Conservation (phyloP, 2,888 invertebrate species). For the Tetramorium bicarinatum region DNA sequence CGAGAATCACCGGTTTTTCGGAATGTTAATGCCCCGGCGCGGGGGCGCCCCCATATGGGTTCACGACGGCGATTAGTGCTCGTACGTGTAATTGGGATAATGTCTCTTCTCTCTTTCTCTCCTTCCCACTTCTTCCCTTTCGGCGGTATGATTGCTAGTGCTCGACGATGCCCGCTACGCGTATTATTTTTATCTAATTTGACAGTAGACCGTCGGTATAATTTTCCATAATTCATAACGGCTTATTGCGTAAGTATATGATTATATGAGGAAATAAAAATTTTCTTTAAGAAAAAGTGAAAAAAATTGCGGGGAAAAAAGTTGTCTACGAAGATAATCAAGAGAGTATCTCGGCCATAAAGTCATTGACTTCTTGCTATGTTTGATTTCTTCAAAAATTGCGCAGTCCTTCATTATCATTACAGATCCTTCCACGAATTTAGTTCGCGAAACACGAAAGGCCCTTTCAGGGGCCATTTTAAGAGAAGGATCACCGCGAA, state of each 20-base stretch:
- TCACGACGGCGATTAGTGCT: conserved; percentile 73
- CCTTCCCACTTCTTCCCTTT: not conserved
- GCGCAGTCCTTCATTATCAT: not conserved
- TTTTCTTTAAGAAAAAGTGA: not conserved
- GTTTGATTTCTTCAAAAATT: conserved; percentile 8
- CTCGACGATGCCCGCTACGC: not conserved
- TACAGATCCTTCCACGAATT: conserved; percentile 15
- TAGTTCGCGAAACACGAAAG: conserved; percentile 21
- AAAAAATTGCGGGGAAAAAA: not conserved
- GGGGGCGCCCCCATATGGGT: conserved; percentile 71
- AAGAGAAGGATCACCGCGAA: conserved; percentile 23
- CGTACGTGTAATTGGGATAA: conserved; percentile 77
- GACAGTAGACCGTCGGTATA: not conserved
- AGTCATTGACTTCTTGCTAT: conserved; percentile 7
- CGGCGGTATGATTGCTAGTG: conserved; percentile 1
- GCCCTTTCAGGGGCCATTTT: not conserved
- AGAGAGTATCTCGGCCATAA: not conserved
- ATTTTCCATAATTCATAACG: not conserved
- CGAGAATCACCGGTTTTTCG: conserved; percentile 79
- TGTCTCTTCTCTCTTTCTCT: conserved; percentile 56
- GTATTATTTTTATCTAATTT: conserved; percentile 5
- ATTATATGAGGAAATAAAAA: not conserved
- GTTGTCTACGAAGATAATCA: not conserved
- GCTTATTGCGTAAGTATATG: not conserved
- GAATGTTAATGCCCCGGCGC: conserved; percentile 75